These are phyloP conservation scores for Odontomyia ornata DNA, from an alignment of 2,888 invertebrate species.

Conservation along the genomic window DNA sequence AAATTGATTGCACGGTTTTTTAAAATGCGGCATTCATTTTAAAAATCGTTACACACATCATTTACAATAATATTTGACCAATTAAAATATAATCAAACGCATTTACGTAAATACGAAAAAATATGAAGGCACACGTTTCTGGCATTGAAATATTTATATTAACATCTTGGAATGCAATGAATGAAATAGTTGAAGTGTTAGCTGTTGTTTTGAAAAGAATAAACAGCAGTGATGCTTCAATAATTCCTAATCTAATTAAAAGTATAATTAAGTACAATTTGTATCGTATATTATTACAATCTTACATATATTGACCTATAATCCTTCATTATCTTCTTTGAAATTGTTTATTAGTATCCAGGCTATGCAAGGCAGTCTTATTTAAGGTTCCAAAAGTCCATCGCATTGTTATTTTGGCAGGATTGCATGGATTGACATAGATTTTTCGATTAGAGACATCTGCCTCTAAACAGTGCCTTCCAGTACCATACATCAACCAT, in stretches of 20 bases:
- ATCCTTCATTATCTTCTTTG: background rate
- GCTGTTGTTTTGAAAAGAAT: background rate
- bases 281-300: too few species aligned
- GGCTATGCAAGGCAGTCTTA: conserved; percentile 55
- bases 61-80: background rate
- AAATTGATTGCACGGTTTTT: conserved; percentile 18
- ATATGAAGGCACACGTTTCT: conserved; percentile 30
- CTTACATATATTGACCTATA: too few species aligned
- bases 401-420: conserved; percentile 57
- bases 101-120: background rate
- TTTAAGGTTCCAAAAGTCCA: conserved; percentile 61
- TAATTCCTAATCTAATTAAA: background rate
- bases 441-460: conserved; percentile 71
- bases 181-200: background rate
- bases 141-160: conserved; percentile 17
- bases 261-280: background rate
- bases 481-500: conserved; percentile 60
- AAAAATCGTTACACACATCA: background rate
- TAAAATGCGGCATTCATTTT: background rate
- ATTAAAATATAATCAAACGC: background rate
- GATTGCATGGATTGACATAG: conserved; percentile 75
- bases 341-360: background rate
- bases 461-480: conserved; percentile 79
- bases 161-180: background rate
- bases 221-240: background rate